Evolutionary conservation across 2,888 invertebrate species (phyloP), one percentile per base, ranked within the genome.

Genomic region (Oasisia sp.): DNA sequence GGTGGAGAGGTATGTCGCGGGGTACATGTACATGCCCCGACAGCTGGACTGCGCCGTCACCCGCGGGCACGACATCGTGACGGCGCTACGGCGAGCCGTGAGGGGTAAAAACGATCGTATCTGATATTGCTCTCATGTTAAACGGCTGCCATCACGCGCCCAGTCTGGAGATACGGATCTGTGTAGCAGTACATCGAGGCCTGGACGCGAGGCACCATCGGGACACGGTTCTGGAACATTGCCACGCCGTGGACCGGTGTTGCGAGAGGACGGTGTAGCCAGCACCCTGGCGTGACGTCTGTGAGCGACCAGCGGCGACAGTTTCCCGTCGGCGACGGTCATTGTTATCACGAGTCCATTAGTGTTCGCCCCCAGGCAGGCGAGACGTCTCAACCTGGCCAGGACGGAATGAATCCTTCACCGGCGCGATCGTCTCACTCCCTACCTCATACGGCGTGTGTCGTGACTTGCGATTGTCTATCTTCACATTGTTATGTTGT

Each of bases 31-130:
- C 7, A 27, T 74, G 7, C n/a, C 19, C 74, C 27, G 74, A 74
- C 74, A 74, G 74, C 56, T 56, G 56, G 27, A 74, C 74, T 74
- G 27, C 14, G 74, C 74, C 27, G 74, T 19, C 74, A 74, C 74
- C 74, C 74, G 74, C 38, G 74, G 74, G 74, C 74, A 74, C 74
- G 74, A 74, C 74, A 74, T 74, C 74, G 74, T 74, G 74, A 74
- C 74, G 74, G 74, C 74, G 27, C 74, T 74, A 74, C 19, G 7
- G 27, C 74, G 14, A 74, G 74, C 74, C 27, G 74, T 74, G 14
- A 74, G 74, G 74, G 74, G 74, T 74, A 74, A 74, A 56, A 74
- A 74, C 74, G 27, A 74, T 7, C 74, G 27, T 74, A 74, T 74
- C 74, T 74, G 27, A 74, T 74, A 74, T 74, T 74, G 74, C n/a